Base-by-base conservation (phyloP, 2,113 vertebrate genomes). In the Oxyura jamaicensis region DNA sequence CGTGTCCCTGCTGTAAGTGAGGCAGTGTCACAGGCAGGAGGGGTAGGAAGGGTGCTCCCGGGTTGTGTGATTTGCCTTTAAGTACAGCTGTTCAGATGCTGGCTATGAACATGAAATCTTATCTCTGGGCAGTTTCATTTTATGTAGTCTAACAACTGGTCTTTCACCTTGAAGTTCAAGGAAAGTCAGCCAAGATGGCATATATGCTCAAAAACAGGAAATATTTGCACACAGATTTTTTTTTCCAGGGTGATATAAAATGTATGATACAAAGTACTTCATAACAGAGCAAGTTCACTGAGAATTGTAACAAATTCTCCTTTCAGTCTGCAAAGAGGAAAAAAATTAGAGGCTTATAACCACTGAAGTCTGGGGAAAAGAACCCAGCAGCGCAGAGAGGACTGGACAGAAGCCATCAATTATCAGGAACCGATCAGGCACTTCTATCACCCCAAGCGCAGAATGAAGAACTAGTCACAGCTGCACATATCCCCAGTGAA, bases 1-100 rank as follows among this genome's bases (percentile, higher is more conserved):
- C 0, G 0, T 4, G 13, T 29, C 75, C 59, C 33, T n/a, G 65
- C 35, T 3, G 9, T 23, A 72, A 66, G 23, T 2, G 5, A 44
- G 42, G 28, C 58, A 31, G 22, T 28, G 46, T 25, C 87, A 81
- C 41, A 52, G 42, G 65, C 63, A 68, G 22, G n/a, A 55, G 19
- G 55, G 55, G 13, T 25, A 68, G 22, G 44, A 46, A 19, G 50
- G 59, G 13, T 25, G n/a, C 48, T 56, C 1, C 0, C 4, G 44
- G 15, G 7, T 53, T 86, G 52, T 7, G 8, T 42, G 90, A 58
- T 20, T 33, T 59, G 90, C n/a, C 53, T 82, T 44, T 8, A 85
- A 84, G 68, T 11, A 55, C 26, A 78, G 33, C 90, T 78, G 55
- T 44, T 90, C 65, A 68, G 8, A 55, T 13, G 21, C 48, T 36